Conservation (phyloP, 1,140 invertebrate genomes). For the Heliothis virescens region DNA sequence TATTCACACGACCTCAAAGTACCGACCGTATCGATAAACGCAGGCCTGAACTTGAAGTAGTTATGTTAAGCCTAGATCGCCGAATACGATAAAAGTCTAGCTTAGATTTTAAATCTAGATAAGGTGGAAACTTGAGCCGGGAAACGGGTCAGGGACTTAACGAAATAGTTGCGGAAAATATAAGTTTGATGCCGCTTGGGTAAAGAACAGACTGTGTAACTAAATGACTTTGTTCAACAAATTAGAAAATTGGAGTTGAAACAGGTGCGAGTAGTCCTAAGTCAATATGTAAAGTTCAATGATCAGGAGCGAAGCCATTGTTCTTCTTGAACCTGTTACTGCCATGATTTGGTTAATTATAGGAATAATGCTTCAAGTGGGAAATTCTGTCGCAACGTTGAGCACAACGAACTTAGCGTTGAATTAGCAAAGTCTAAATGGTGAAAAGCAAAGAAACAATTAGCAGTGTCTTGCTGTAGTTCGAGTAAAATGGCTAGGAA, state of each 20-base stretch:
- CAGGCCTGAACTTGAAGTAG: conserved; percentile 65
- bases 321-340: conserved; percentile 1
- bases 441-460: conserved; percentile 33
- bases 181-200: conserved; percentile 16
- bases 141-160: conserved; percentile 73
- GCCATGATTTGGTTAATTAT: conserved; percentile 35
- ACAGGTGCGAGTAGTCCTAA: conserved; percentile 41
- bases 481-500: background rate
- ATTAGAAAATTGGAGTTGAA: conserved; percentile 39
- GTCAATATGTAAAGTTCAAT: conserved; percentile 44
- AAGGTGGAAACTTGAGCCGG: conserved; percentile 69
- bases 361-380: conserved; percentile 8
- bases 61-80: conserved; percentile 64
- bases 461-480: conserved; percentile 1
- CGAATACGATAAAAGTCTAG: conserved; percentile 62
- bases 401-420: conserved; percentile 1
- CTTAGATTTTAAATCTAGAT: conserved; percentile 70
- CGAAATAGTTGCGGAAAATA: conserved; percentile 51
- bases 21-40: conserved; percentile 57
- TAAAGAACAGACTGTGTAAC: background rate
- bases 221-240: conserved; percentile 17
- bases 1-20: conserved; percentile 53
- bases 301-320: conserved; percentile 24
- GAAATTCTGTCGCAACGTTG: background rate
- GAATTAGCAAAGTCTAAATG: conserved; percentile 32